Evolutionary conservation across 37 sponge, comb jelly and placozoan genomes (phyloP).

Genomic region (Ianthella basta): DNA sequence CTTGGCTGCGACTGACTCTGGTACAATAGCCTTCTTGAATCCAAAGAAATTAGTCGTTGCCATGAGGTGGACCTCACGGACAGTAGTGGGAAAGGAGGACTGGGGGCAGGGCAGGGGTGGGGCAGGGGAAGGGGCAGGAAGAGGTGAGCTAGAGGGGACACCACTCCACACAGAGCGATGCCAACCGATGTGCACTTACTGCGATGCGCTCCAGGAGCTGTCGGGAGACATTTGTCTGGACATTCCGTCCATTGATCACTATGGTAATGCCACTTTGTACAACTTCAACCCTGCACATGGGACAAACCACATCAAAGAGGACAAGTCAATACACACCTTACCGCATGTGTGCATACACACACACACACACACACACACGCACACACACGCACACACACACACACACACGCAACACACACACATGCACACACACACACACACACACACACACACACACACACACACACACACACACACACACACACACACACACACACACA

Average conservation of each 20-base stretch:
- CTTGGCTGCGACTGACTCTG: not conserved
- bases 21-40: not conserved
- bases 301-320: too few species aligned
- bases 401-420: too few species aligned
- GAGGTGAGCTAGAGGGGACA: too few species aligned
- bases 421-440: too few species aligned
- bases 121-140: not conserved
- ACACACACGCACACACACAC: too few species aligned
- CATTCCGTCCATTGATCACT: constrained; percentile 27
- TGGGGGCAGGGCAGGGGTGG: not conserved
- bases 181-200: not conserved
- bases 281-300: too few species aligned
- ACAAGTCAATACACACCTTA: not conserved
- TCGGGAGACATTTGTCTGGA: constrained; percentile 11
- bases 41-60: constrained; percentile 1
- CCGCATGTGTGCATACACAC: not conserved
- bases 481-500: constrained; percentile 5
- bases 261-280: not conserved
- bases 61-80: constrained; percentile 19
- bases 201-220: constrained; percentile 11
- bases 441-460: not conserved
- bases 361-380: not conserved
- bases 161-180: not conserved
- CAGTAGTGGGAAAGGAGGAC: not conserved
- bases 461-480: not conserved